phyloP scores from a whole-genome alignment of 2,113 vertebrate genomes.

The Pteropus alecto region DNA sequence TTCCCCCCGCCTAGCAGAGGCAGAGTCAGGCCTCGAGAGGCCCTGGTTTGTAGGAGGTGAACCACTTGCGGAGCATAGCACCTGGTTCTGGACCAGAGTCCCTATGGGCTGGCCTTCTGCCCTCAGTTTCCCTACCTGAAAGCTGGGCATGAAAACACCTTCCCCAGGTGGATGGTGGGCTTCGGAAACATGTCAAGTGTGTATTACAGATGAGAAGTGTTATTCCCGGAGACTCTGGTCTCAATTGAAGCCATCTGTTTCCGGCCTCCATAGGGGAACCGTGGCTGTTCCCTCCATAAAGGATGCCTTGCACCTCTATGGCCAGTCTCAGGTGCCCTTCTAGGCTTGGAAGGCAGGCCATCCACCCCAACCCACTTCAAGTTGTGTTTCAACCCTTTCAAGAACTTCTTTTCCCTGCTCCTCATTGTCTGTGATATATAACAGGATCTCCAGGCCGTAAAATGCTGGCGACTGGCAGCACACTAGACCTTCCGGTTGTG shows the following conservation, averaged over 20 bases:
- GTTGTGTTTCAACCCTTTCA: neutral
- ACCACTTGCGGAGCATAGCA: neutral
- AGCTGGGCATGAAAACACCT: neutral
- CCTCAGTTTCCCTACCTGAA: slow-evolving; percentile 16
- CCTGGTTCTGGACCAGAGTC: neutral
- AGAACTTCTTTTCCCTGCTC: neutral
- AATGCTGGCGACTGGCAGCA: neutral
- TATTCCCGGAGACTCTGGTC: slow-evolving; percentile 29
- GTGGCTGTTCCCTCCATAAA: neutral
- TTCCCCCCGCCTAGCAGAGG: neutral
- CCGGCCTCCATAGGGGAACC: neutral
- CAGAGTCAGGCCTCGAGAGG: neutral
- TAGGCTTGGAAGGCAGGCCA: neutral
- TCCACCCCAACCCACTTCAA: neutral
- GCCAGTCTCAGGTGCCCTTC: neutral
- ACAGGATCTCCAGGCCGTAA: neutral
- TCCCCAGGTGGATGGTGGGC: neutral
- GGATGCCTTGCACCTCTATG: neutral
- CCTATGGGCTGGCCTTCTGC: neutral
- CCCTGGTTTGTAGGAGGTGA: neutral
- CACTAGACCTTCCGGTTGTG: too few relatives aligned
- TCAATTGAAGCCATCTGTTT: neutral
- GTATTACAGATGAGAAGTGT: slow-evolving; percentile 2
- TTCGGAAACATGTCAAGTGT: slow-evolving; percentile 1
- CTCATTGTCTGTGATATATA: neutral